Percentiles rank a stretch among this genome's conserved stretches.
Conservation (phyloP, 2,797 vertebrate genomes). For the Diplodus puntazzo region DNA sequence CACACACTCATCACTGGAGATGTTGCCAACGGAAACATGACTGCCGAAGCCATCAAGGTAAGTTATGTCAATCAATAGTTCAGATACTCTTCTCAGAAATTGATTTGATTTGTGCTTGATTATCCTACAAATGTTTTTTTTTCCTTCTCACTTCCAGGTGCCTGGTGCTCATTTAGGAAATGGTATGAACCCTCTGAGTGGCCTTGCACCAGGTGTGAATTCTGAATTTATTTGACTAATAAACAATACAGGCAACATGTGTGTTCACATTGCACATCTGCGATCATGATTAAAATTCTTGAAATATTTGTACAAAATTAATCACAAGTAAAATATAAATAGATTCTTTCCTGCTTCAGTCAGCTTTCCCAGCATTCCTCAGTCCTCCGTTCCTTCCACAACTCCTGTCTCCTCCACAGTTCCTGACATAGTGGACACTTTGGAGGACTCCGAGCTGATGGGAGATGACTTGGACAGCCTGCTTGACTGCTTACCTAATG, state of each 20-base stretch:
- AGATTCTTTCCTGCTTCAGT: slow-evolving; percentile 39
- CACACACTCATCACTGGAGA: neutral
- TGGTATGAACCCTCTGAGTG: slow-evolving; percentile 83
- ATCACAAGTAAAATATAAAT: neutral
- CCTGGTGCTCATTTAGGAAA: slow-evolving; percentile 70
- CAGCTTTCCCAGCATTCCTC: slow-evolving; percentile 39
- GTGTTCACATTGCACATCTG: neutral
- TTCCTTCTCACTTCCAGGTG: slow-evolving; percentile 75
- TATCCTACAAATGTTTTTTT: neutral
- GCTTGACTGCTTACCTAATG: slow-evolving; percentile 85
- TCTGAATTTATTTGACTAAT: neutral
- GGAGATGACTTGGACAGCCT: slow-evolving; percentile 94
- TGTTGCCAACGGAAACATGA: slow-evolving; percentile 51
- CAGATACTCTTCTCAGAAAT: neutral
- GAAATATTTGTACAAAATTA: neutral
- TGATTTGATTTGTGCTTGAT: neutral
- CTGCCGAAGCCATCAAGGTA: slow-evolving; percentile 31
- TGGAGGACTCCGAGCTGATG: slow-evolving; percentile 90
- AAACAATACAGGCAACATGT: neutral
- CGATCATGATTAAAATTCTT: neutral
- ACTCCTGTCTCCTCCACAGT: slow-evolving; percentile 39
- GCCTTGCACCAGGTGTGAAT: slow-evolving; percentile 87
- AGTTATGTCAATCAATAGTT: slow-evolving; percentile 9
- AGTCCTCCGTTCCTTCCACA: slow-evolving; percentile 50
- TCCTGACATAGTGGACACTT: slow-evolving; percentile 72